These are phyloP conservation scores for Beaufortia kweichowensis DNA, from an alignment of 2,113 vertebrate species.

Conservation along the genomic window DNA sequence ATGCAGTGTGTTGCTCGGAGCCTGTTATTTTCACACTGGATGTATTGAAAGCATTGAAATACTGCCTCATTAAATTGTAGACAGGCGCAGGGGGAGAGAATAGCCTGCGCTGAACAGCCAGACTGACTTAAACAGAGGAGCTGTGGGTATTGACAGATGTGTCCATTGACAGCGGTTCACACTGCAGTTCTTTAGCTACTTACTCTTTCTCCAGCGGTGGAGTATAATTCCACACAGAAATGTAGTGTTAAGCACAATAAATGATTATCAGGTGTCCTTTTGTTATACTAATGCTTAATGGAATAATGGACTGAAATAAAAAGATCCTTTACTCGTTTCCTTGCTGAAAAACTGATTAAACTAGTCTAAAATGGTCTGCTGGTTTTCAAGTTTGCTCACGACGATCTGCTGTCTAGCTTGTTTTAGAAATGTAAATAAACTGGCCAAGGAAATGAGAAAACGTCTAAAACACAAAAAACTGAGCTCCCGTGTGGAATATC, in stretches of 20 bases:
- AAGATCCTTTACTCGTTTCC: too few species aligned
- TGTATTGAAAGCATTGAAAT: constrained; percentile 24
- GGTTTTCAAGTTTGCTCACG: too few species aligned
- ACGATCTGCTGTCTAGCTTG: neutral
- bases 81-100: constrained; percentile 21
- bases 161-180: constrained; percentile 31
- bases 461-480: constrained; percentile 44
- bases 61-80: constrained; percentile 41
- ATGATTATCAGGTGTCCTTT: neutral
- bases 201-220: neutral
- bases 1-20: constrained; percentile 23
- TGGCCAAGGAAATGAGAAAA: constrained; percentile 7
- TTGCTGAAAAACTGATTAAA: too few species aligned
- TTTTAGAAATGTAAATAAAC: constrained; percentile 2
- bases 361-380: too few species aligned
- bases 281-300: constrained; percentile 1
- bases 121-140: constrained; percentile 28
- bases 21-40: constrained; percentile 15
- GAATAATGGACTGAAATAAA: too few species aligned
- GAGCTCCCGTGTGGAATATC: constrained; percentile 56
- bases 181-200: constrained; percentile 22
- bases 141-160: constrained; percentile 30
- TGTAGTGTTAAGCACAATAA: constrained; percentile 9
- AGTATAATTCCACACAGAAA: constrained; percentile 17
- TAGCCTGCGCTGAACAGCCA: neutral